Conservation (phyloP, 2,888 invertebrate genomes). For the Archips xylosteana region DNA sequence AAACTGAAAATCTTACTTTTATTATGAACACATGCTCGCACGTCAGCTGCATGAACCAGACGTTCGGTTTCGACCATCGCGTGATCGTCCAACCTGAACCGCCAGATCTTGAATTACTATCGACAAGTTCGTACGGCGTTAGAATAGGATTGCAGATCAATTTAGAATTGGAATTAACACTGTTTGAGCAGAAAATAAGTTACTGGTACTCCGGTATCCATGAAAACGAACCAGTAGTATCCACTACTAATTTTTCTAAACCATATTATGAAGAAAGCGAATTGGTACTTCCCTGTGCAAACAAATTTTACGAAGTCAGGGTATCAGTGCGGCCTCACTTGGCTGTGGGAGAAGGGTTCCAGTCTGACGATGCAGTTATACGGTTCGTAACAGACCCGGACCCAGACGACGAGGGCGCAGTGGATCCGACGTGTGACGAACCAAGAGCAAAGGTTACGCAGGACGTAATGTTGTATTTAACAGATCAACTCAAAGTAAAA, state of each 20-base stretch:
- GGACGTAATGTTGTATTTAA: not conserved
- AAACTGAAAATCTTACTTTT: not conserved
- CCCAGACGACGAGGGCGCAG: not conserved
- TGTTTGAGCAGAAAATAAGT: not conserved
- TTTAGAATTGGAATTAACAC: not conserved
- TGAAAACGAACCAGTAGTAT: not conserved
- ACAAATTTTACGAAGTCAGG: not conserved
- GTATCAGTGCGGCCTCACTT: no score
- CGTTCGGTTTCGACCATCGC: not conserved
- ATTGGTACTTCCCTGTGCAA: not conserved
- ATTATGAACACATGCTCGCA: not conserved
- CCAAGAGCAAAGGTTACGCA: not conserved
- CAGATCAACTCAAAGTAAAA: not conserved
- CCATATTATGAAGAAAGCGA: not conserved
- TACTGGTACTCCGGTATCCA: not conserved
- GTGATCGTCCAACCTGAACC: not conserved
- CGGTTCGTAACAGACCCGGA: not conserved
- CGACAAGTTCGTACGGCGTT: not conserved
- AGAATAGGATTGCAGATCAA: rapidly evolving
- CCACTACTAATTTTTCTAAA: no score
- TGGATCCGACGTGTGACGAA: not conserved
- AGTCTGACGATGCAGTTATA: not conserved
- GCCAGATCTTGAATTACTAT: not conserved
- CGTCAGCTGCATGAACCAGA: not conserved
- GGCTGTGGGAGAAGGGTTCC: not conserved